phyloP scores from a whole-genome alignment of 2,797 vertebrate genomes.

The Syngnathus acus region DNA sequence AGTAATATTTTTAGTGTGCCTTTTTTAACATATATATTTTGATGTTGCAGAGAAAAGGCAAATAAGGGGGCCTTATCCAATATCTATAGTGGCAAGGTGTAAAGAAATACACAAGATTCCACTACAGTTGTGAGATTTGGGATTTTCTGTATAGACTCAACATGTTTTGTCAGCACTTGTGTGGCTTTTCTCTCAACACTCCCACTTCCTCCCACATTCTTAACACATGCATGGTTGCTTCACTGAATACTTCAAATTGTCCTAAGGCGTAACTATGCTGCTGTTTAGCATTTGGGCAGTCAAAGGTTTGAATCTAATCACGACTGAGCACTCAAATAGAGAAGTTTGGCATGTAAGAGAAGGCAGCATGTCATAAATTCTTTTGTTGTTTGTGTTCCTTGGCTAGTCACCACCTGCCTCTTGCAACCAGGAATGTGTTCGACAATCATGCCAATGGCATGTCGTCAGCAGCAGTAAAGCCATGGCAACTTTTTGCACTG shows the following conservation, averaged over 20 bases:
- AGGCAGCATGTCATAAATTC: neutral
- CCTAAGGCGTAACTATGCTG: neutral
- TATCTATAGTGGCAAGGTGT: too few species aligned
- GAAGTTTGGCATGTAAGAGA: neutral
- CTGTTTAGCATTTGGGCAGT: neutral
- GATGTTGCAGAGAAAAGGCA: too few species aligned
- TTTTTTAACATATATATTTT: neutral
- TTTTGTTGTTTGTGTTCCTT: neutral
- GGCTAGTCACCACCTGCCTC: conserved; percentile 1
- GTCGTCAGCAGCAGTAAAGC: neutral
- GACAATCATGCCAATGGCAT: neutral
- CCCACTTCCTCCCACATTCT: too few species aligned
- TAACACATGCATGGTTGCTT: neutral
- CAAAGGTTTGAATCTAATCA: neutral
- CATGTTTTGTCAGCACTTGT: too few species aligned
- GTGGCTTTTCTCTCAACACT: too few species aligned
- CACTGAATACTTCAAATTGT: neutral
- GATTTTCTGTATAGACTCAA: too few species aligned
- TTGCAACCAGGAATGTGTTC: neutral
- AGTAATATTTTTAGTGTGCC: neutral
- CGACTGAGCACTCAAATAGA: neutral
- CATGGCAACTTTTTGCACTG: neutral
- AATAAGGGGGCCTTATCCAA: too few species aligned
- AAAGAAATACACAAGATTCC: too few species aligned
- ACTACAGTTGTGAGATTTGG: too few species aligned